phyloP scores from a whole-genome alignment of 1,140 invertebrate species.

The Microplitis demolitor region DNA sequence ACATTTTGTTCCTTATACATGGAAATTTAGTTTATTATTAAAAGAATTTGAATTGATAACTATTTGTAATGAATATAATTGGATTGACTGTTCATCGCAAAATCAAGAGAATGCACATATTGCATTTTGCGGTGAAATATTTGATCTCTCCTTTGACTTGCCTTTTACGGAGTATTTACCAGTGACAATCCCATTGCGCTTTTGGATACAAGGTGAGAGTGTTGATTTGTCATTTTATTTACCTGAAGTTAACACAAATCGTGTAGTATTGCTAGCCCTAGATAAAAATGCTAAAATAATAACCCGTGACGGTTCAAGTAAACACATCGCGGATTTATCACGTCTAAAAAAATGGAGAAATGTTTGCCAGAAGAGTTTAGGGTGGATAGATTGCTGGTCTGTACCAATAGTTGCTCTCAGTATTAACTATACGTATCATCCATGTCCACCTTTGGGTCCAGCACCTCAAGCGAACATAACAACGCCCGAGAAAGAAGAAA shows the following conservation, averaged over 20 bases:
- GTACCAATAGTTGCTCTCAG: conserved; percentile 91
- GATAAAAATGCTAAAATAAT: conserved; percentile 88
- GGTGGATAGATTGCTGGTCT: conserved; percentile 96
- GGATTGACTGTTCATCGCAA: conserved; percentile 96
- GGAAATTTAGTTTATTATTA: conserved; percentile 87
- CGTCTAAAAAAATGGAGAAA: conserved; percentile 84
- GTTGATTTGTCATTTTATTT: conserved; percentile 88
- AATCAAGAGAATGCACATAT: conserved; percentile 94
- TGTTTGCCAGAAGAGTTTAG: conserved; percentile 78
- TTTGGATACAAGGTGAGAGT: conserved; percentile 94
- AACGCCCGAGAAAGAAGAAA: conserved; percentile 92
- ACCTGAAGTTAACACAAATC: conserved; percentile 88
- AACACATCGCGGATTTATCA: conserved; percentile 62
- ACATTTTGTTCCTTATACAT: conserved; percentile 96
- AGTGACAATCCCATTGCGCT: conserved; percentile 81
- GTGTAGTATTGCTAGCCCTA: conserved; percentile 81
- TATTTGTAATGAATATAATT: conserved; percentile 96
- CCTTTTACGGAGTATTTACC: conserved; percentile 93
- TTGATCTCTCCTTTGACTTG: conserved; percentile 90
- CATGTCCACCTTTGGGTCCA: conserved; percentile 83
- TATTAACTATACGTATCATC: conserved; percentile 90
- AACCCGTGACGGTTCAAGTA: conserved; percentile 72
- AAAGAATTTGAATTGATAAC: conserved; percentile 97
- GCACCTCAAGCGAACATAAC: conserved; percentile 88
- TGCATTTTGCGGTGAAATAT: conserved; percentile 89